Conservation (phyloP, 2,113 vertebrate species). For the Epinephelus fuscoguttatus region DNA sequence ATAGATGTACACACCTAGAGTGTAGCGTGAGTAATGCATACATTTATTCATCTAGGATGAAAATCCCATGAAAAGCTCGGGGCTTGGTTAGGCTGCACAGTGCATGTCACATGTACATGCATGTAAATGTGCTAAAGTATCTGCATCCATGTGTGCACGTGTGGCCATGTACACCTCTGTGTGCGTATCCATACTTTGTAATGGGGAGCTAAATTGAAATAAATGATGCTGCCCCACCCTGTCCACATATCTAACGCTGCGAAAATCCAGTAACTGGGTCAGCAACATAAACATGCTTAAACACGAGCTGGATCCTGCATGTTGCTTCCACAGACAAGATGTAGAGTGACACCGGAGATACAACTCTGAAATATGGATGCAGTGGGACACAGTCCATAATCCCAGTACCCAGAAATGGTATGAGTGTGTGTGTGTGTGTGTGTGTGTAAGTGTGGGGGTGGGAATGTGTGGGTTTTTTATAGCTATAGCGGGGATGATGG, state of each 20-base stretch:
- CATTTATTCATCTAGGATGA: background rate
- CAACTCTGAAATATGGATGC: constrained; percentile 84
- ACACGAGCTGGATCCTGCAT: constrained; percentile 61
- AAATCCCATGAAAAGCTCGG: constrained; percentile 10
- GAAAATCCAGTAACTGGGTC: constrained; percentile 79
- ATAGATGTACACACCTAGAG: constrained; percentile 23
- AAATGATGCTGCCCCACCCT: constrained; percentile 58
- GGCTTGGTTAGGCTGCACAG: constrained; percentile 6
- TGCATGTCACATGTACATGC: background rate
- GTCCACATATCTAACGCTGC: constrained; percentile 47
- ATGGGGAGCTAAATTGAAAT: constrained; percentile 53
- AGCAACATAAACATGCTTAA: constrained; percentile 74
- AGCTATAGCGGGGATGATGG: constrained; percentile 61
- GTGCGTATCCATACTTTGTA: constrained; percentile 11
- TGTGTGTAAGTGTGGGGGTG: constrained; percentile 18
- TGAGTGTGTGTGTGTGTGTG: background rate
- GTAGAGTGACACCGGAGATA: constrained; percentile 79
- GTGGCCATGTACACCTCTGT: constrained; percentile 1
- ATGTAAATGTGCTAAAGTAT: background rate
- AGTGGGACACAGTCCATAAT: constrained; percentile 72
- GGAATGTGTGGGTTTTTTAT: constrained; percentile 38
- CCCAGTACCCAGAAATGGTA: constrained; percentile 67
- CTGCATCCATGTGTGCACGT: background rate
- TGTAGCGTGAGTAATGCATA: constrained; percentile 21
- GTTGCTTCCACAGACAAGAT: constrained; percentile 79